Conservation (phyloP, 2,113 vertebrate species). For the Heterocephalus glaber region DNA sequence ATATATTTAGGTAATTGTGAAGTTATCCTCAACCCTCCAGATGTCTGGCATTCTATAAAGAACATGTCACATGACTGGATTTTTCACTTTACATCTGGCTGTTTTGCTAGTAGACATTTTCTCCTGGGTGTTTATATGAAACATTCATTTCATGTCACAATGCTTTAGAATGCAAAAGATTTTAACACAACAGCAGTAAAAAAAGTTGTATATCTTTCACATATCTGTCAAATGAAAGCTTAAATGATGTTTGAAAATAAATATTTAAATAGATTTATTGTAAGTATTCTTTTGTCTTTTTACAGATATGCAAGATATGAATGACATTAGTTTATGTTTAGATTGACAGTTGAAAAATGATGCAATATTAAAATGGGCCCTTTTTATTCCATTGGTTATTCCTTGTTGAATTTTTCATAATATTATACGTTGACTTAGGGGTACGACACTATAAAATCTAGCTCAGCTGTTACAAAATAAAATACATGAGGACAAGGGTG, state of each 20-base stretch:
- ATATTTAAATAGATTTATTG: slow-evolving; percentile 36
- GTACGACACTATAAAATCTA: background rate
- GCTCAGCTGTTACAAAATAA: background rate
- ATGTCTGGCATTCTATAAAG: slow-evolving; percentile 51
- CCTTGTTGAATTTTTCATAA: background rate
- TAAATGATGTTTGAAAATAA: slow-evolving; percentile 45
- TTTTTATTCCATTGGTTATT: background rate
- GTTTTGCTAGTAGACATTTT: slow-evolving; percentile 27
- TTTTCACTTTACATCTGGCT: slow-evolving; percentile 56
- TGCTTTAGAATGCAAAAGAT: slow-evolving; percentile 28
- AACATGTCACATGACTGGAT: background rate
- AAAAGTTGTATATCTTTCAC: slow-evolving; percentile 37
- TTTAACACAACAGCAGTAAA: slow-evolving; percentile 41
- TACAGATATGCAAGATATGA: background rate
- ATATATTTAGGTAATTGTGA: slow-evolving; percentile 48
- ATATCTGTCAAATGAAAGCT: background rate
- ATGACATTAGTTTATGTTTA: slow-evolving; percentile 4
- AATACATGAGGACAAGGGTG: background rate
- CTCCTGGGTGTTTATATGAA: slow-evolving; percentile 48
- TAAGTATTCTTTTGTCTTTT: background rate
- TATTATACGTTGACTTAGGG: background rate
- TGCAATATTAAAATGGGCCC: background rate
- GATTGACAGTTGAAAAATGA: background rate
- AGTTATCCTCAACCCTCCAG: slow-evolving; percentile 31
- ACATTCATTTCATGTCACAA: slow-evolving; percentile 56